phyloP scores from a whole-genome alignment of 1,140 invertebrate genomes.

The Tetraneura akinire region DNA sequence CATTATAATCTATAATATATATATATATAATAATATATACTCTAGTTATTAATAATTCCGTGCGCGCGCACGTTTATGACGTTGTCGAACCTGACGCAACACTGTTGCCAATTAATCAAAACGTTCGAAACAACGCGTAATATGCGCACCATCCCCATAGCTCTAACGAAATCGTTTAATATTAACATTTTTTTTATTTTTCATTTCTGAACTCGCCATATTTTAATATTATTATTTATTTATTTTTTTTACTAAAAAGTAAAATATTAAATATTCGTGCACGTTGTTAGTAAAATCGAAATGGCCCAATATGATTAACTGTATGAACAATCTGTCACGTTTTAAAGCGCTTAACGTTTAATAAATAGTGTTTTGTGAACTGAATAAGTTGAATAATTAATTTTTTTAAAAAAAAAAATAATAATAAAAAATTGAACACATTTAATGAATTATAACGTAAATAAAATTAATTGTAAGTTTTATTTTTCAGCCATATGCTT shows the following conservation, averaged over 20 bases:
- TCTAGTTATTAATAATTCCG: too few relatives aligned
- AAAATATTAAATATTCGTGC: too few relatives aligned
- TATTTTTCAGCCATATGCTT: constrained; percentile 27
- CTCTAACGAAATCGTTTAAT: too few relatives aligned
- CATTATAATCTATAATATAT: too few relatives aligned
- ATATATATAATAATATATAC: too few relatives aligned
- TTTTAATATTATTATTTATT: too few relatives aligned
- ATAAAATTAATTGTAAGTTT: constrained; percentile 6
- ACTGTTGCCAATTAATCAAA: not conserved
- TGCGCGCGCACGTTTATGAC: too few relatives aligned
- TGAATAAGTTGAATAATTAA: constrained; percentile 10
- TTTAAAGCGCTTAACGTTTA: not conserved
- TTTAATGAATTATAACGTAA: not conserved
- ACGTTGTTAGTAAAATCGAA: not conserved
- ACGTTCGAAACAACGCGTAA: not conserved
- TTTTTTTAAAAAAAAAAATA: constrained; percentile 23
- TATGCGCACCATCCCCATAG: too few relatives aligned
- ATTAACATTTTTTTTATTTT: too few relatives aligned
- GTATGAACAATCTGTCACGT: constrained; percentile 3
- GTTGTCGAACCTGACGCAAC: too few relatives aligned
- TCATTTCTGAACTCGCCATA: too few relatives aligned
- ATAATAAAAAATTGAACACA: not conserved
- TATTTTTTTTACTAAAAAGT: too few relatives aligned
- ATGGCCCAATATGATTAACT: not conserved
- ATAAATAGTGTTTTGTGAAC: not conserved